Evolutionary conservation across 2,888 invertebrate species (phyloP).

Genomic region (Camptogramma bilineatum): DNA sequence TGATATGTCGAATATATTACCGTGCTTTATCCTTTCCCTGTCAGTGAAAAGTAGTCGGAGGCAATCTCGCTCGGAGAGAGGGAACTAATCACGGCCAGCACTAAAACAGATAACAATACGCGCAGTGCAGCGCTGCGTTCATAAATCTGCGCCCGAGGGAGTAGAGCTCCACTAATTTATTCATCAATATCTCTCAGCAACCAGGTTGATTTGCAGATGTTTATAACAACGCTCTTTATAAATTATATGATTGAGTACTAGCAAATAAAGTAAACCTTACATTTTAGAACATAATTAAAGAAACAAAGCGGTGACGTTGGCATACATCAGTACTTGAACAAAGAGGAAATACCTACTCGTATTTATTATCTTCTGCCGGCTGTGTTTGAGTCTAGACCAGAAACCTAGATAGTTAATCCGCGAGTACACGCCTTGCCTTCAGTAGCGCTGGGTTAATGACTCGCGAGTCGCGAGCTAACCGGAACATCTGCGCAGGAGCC

Average conservation of each 20-base stretch:
- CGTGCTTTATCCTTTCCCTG: background rate
- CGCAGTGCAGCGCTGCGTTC: background rate
- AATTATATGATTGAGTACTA: background rate
- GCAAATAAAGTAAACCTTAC: too few relatives aligned
- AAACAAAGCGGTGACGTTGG: background rate
- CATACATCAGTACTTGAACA: background rate
- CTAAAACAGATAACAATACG: background rate
- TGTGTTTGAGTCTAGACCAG: constrained; percentile 3
- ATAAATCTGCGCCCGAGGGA: background rate
- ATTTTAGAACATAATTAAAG: too few relatives aligned
- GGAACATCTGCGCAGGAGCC: constrained; percentile 21
- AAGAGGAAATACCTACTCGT: background rate
- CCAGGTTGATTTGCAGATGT: background rate
- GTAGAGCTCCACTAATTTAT: background rate
- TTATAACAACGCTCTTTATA: background rate
- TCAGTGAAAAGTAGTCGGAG: background rate
- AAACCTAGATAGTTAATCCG: constrained; percentile 21
- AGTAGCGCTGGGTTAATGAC: constrained; percentile 19
- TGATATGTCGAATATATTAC: too few relatives aligned
- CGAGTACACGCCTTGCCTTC: constrained; percentile 14
- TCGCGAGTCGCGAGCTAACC: constrained; percentile 2
- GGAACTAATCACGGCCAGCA: background rate
- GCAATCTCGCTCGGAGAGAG: background rate
- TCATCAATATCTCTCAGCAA: background rate
- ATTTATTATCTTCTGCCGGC: background rate